phyloP scores from a whole-genome alignment of 2,797 vertebrate species.

The Balearica regulorum region DNA sequence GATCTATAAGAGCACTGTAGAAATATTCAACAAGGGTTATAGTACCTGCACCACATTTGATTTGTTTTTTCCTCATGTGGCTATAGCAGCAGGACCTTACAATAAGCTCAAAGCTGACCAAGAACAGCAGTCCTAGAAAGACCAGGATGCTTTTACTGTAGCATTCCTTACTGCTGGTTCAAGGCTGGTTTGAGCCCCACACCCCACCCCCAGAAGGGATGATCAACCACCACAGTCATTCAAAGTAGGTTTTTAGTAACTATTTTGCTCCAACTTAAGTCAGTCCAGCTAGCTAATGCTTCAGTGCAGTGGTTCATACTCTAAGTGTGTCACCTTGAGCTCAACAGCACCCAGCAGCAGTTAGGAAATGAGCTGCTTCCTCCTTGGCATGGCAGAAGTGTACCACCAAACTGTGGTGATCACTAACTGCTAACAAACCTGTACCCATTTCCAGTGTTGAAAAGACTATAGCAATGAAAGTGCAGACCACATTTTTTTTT shows the following conservation, averaged over 20 bases:
- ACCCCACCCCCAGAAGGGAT: not conserved
- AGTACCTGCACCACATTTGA: not conserved
- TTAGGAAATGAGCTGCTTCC: not conserved
- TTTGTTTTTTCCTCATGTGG: not conserved
- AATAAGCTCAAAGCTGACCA: not conserved
- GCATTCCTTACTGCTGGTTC: not conserved
- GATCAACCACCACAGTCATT: conserved; percentile 1
- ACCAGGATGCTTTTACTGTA: not conserved
- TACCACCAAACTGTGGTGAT: not conserved
- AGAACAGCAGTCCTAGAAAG: not conserved
- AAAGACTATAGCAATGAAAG: not conserved
- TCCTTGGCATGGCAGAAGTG: not conserved
- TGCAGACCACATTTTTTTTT: not conserved
- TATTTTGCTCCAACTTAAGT: not conserved
- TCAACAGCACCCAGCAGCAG: not conserved
- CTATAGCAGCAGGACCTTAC: not conserved
- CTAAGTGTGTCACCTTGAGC: not conserved
- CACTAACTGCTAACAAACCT: not conserved
- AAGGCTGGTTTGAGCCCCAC: not conserved
- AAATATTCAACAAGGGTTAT: not conserved
- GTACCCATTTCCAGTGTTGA: not conserved
- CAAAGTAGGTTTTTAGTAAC: not conserved
- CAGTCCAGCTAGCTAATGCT: not conserved
- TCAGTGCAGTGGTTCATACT: not conserved
- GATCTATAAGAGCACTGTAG: not conserved